Base-by-base conservation (phyloP, 92 coral and sea anemone genomes). In the Micromussa lordhowensis region DNA sequence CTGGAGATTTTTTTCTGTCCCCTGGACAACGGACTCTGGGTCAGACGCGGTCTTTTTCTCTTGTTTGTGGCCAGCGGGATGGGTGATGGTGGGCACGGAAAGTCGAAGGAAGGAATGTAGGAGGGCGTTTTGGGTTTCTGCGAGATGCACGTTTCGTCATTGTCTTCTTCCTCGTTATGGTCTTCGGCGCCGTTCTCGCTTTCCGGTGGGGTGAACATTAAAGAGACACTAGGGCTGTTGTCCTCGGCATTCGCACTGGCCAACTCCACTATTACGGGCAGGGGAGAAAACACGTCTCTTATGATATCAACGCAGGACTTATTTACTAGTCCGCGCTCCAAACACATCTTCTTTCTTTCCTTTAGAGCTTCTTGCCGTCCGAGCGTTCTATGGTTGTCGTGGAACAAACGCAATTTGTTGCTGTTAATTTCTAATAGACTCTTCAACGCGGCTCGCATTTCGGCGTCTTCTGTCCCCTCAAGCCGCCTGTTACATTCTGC, bases 371-470 rank as follows among this genome's bases (percentile, higher is more conserved):
- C 35, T 32, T 79, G 69, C 17, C 29, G n/a, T 29, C 51, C 70
- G 36, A 79, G 70, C 3, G 83, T 79, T n/a, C 31, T 73, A 16
- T 80, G 84, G 22, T 24, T 14, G 31, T 80, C 26, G 84, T 80
- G 53, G 29, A 80, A 32, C 18, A 26, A 5, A 8, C 74, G 73
- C 21, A 80, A 40, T 80, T 63, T 80, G 16, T 32, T 40, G 73
- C 84, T 59, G 55, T 59, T 34, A 11, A 61, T 80, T 26, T 80
- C 84, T 32, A 80, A 18, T 15, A 80, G 40, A 21, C 84, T 64
- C 16, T 0, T 3, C 40, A 80, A 38, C 36, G 22, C 30, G 28
- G 84, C 84, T 8, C 57, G 74, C 69, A n/a, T 35, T 9, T 80
- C 49, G 9, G 36, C n/a, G 9, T 78, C 82, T 78, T 28, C 29